Base-by-base conservation (phyloP, 2,113 vertebrate genomes). In the Amazona vittata region DNA sequence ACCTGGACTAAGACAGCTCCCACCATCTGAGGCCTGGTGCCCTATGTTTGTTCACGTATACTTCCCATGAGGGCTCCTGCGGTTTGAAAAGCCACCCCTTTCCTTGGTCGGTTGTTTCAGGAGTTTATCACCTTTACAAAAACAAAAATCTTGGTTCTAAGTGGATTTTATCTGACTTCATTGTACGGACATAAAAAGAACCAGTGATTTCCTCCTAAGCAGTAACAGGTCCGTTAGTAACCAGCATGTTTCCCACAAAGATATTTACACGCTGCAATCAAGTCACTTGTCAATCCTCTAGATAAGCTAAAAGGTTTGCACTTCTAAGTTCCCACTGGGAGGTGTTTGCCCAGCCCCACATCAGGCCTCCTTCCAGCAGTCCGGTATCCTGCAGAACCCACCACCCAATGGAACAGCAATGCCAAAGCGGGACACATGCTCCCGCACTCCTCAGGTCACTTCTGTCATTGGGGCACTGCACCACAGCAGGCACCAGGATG, bases 251-350 rank as follows among this genome's bases (percentile, higher is more conserved):
- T 94, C 91, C 77, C 93, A 79, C 89, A 95, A 94, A 91, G 91
- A 84, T 96, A 94, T 93, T 96, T 96, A 94, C 89, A 93, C 77
- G 73, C 83, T 29, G 83, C 81, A 96, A 92, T 96, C 92, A 62
- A 94, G 67, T 85, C 80, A 43, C 95, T 92, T 93, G 94, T 96
- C 92, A 96, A 82, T 93, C 90, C 81, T 79, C 41, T 21, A 94
- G 96, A 97, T 97, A 97, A 96, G 91, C 89, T 94, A 79, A 95
- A 96, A 31, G 57, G 77, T 92, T 91, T 87, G 96, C 84, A 82
- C 96, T 95, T 94, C 91, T 50, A 96, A 95, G 95, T 94, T 73
- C 86, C 78, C 37, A 15, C 65, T 93, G 94, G 83, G 94, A 96
- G 86, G 91, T 79, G 91, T 96, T 96, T 96, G 94, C 74, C 80